These are phyloP conservation scores for Anthoscopus minutus DNA, from an alignment of 2,113 vertebrate species.

Conservation along the genomic window DNA sequence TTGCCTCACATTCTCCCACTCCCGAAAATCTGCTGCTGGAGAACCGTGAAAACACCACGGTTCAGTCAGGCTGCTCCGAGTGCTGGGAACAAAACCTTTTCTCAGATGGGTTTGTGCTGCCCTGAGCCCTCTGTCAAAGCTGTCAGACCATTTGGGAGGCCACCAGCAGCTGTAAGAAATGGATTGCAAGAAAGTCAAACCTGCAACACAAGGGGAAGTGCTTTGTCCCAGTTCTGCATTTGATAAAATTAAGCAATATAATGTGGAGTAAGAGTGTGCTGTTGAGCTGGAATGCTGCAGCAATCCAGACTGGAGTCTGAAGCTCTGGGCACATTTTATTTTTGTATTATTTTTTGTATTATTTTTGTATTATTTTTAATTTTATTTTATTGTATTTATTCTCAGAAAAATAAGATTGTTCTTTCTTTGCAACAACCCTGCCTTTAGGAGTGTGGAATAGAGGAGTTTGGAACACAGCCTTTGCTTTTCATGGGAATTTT, in stretches of 20 bases:
- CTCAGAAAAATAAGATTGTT: not conserved
- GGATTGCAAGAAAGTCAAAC: not conserved
- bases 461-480: not conserved
- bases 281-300: not conserved
- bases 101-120: not conserved
- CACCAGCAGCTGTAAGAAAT: not conserved
- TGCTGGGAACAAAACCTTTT: not conserved
- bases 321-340: not conserved
- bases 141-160: not conserved
- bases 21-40: not conserved
- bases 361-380: not conserved
- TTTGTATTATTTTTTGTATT: not conserved
- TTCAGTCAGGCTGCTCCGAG: not conserved
- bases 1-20: not conserved
- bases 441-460: not conserved
- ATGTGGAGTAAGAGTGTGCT: not conserved
- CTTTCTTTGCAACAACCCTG: not conserved
- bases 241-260: not conserved
- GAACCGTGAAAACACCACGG: accelerated
- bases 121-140: not conserved
- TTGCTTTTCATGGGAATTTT: not conserved
- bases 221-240: not conserved
- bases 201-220: not conserved
- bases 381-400: not conserved
- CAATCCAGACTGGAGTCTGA: not conserved